Conservation (phyloP, 2,113 vertebrate genomes). For the Heptranchias perlo region DNA sequence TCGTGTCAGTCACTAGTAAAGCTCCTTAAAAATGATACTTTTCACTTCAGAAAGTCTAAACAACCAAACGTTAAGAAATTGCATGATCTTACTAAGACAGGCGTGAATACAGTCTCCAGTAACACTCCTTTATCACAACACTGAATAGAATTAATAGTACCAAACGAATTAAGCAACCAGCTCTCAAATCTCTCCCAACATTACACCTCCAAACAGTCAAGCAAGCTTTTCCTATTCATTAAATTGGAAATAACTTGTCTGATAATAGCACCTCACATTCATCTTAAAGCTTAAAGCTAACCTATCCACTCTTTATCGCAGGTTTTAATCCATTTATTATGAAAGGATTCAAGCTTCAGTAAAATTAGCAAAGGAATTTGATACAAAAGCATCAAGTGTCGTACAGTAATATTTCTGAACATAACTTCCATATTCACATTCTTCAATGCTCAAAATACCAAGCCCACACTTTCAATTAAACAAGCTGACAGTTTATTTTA, state of each 20-base stretch:
- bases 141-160: neutral
- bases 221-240: neutral
- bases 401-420: neutral
- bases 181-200: neutral
- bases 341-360: neutral
- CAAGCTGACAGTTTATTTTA: neutral
- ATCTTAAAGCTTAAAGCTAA: neutral
- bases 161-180: neutral
- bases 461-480: neutral
- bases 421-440: neutral
- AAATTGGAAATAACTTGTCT: neutral
- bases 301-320: neutral
- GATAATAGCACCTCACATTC: neutral
- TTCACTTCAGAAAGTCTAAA: neutral
- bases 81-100: neutral
- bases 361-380: neutral
- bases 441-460: neutral
- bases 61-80: neutral
- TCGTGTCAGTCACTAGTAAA: neutral
- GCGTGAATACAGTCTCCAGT: neutral
- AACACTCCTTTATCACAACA: neutral
- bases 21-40: neutral
- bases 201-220: neutral
- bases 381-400: too few relatives aligned
- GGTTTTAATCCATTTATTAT: neutral